phyloP scores from a whole-genome alignment of 2,797 vertebrate genomes.

The Mus minutoides region DNA sequence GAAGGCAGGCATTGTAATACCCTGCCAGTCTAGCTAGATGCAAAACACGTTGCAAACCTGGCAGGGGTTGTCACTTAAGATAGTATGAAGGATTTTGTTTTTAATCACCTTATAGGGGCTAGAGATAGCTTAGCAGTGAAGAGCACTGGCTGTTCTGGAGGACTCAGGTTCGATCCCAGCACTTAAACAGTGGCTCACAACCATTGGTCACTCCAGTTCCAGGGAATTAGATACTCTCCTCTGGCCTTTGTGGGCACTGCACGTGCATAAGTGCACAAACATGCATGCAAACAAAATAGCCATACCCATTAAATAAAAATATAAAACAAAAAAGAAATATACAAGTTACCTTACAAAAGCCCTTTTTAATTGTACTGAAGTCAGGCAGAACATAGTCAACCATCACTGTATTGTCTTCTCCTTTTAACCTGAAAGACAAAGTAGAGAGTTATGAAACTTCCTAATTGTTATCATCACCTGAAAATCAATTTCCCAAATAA shows the following conservation, averaged over 20 bases:
- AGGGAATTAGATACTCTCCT: not conserved
- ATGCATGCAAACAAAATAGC: not conserved
- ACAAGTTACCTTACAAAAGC: constrained; percentile 95
- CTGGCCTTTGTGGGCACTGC: not conserved
- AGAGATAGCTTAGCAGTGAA: not conserved
- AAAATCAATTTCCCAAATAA: not conserved
- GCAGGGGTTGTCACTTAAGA: not conserved
- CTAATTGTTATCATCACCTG: constrained; percentile 20
- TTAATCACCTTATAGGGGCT: not conserved
- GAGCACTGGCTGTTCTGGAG: not conserved
- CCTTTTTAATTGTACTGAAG: constrained; percentile 99
- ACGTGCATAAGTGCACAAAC: not conserved
- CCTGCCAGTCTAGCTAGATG: not conserved
- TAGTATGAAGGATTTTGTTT: not conserved
- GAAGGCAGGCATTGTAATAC: not conserved
- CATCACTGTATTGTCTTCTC: constrained; percentile 96
- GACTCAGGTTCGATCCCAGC: not conserved
- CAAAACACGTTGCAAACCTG: constrained; percentile 2
- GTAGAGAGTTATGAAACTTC: constrained; percentile 64
- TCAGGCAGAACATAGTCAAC: constrained; percentile 98
- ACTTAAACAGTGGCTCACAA: not conserved
- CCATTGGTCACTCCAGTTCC: not conserved
- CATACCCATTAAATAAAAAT: not conserved
- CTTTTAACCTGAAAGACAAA: constrained; percentile 92
- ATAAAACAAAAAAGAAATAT: not conserved